These are phyloP conservation scores for Apodemia zela DNA, from an alignment of 2,888 invertebrate species.

Conservation along the genomic window DNA sequence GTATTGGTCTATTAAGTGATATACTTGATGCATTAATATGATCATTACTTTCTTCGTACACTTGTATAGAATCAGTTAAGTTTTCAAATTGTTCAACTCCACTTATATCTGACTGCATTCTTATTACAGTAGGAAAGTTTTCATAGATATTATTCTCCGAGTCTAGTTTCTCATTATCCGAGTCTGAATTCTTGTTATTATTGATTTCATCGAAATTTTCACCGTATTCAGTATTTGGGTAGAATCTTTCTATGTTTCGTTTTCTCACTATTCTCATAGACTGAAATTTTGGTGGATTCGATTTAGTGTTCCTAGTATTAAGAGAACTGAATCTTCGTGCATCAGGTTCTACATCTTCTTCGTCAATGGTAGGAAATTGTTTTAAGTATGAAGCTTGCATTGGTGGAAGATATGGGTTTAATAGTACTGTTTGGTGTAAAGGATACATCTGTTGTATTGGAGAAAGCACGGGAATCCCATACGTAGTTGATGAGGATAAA, in stretches of 20 bases:
- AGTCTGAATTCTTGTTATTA: constrained; percentile 50
- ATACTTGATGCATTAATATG: constrained; percentile 55
- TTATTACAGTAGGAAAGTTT: constrained; percentile 62
- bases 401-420: constrained; percentile 65
- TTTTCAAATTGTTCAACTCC: constrained; percentile 80
- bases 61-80: constrained; percentile 84
- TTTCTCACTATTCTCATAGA: constrained; percentile 72
- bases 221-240: constrained; percentile 72
- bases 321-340: constrained; percentile 68
- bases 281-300: constrained; percentile 62
- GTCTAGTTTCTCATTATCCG: constrained; percentile 40
- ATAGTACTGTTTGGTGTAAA: constrained; percentile 62
- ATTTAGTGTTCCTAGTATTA: constrained; percentile 59
- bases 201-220: constrained; percentile 73
- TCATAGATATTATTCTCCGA: constrained; percentile 63
- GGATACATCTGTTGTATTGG: constrained; percentile 73
- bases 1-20: constrained; percentile 78
- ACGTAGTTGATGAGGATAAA: constrained; percentile 41
- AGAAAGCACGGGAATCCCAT: constrained; percentile 63
- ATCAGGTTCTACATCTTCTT: constrained; percentile 53
- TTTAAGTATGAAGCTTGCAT: constrained; percentile 67
- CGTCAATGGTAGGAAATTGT: constrained; percentile 65
- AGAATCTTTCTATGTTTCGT: constrained; percentile 71
- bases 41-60: constrained; percentile 76
- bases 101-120: constrained; percentile 59